Evolutionary conservation across 2,888 invertebrate genomes (phyloP), one percentile per base, ranked within the genome.

Genomic region (Neria commutata): DNA sequence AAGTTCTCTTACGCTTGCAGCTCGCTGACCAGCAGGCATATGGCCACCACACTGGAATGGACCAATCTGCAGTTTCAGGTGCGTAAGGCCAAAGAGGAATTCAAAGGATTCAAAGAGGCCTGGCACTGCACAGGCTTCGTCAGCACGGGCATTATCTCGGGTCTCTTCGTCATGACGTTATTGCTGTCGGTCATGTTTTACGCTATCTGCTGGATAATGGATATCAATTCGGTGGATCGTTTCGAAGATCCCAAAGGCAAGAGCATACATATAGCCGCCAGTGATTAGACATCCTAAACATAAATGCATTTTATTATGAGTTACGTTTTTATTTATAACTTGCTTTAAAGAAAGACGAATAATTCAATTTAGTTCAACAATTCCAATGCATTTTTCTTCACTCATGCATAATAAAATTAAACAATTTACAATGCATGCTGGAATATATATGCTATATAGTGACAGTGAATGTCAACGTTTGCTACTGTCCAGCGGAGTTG

Each of bases 161-260:
- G 52, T 19, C 6, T 68, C 1, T 65, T 73, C 26, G 52, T 56
- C 0, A 10, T 49, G 1, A 0, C 6, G 1, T 50, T 74, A 19
- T 21, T 74, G 3, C 0, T 70, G 1, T 3, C 33, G 3, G 46
- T 68, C 1, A 11, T 67, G 1, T 40, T 24, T 2, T 2, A 57
- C 3, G 76, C 72, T 10, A 0, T 74, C 14, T 19, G 34, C 3
- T 60, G 70, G 67, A 58, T 75, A 6, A 37, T 67, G 17, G 55
- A 58, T 14, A 69, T 75, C 8, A 66, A 65, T 0, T 42, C 56
- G 1, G 66, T 63, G 4, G 19, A 33, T 3, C 58, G 52, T 1
- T 21, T 71, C 4, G 33, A 67, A 3, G 58, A 50, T 17, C 4
- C 42, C 5, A 2, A 17, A 19, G 19, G 42, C n/a, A n/a, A n/a